Percentiles rank a stretch among this genome's conserved stretches.
phyloP scores from a whole-genome alignment of 1,140 invertebrate species.

The Cyclina sinensis region DNA sequence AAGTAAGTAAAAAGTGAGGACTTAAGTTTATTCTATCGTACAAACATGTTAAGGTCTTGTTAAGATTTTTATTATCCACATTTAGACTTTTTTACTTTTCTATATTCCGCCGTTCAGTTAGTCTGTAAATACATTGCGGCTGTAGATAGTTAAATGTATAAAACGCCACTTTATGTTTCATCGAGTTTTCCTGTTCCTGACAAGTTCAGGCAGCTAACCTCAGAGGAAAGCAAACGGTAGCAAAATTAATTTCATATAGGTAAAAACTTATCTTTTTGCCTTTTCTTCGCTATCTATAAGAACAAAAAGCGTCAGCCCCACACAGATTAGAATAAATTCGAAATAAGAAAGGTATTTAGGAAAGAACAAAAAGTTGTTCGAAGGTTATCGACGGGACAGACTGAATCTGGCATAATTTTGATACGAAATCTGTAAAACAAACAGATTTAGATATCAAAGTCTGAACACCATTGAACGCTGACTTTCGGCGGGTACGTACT shows the following conservation, averaged over 20 bases:
- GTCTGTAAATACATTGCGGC: too few relatives aligned
- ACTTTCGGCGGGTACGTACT: slow-evolving; percentile 48
- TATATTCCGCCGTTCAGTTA: too few relatives aligned
- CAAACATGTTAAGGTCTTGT: too few relatives aligned
- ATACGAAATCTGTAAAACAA: slow-evolving; percentile 66
- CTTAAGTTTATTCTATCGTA: too few relatives aligned
- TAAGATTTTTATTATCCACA: too few relatives aligned
- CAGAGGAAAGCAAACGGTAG: not conserved
- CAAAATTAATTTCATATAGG: slow-evolving; percentile 36
- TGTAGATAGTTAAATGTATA: too few relatives aligned
- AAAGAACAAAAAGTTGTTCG: slow-evolving; percentile 16
- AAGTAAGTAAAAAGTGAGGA: too few relatives aligned
- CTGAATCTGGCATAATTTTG: slow-evolving; percentile 56
- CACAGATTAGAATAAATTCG: slow-evolving; percentile 10
- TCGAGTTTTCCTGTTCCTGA: not conserved
- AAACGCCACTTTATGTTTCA: too few relatives aligned
- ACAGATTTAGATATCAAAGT: slow-evolving; percentile 66
- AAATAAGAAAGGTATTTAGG: slow-evolving; percentile 19
- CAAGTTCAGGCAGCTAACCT: not conserved
- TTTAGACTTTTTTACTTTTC: too few relatives aligned
- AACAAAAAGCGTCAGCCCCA: slow-evolving; percentile 40
- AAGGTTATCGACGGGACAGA: slow-evolving; percentile 45
- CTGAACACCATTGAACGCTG: slow-evolving; percentile 49
- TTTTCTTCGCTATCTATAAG: slow-evolving; percentile 5
- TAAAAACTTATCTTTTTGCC: slow-evolving; percentile 30